A percentile compares a stretch with the other conserved stretches of the same genome.
Conservation (phyloP, 2,888 invertebrate genomes). For the Dermolepida albohirtum region DNA sequence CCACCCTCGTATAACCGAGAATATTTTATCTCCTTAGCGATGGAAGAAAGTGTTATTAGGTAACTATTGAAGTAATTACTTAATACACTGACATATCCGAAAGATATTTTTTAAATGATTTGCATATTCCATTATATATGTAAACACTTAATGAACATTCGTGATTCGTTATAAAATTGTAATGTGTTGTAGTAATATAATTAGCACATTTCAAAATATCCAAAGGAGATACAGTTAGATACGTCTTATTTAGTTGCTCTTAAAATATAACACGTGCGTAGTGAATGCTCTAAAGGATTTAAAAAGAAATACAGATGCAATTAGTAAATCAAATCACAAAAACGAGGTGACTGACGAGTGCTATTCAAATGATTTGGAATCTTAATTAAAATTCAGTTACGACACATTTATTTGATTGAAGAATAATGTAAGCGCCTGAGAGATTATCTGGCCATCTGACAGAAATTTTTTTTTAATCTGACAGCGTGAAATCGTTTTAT, state of each 20-base stretch:
- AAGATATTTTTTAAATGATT: too few relatives aligned
- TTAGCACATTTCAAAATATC: slow-evolving; percentile 13
- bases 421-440: slow-evolving; percentile 22
- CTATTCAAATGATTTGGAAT: slow-evolving; percentile 19
- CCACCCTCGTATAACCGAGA: not conserved
- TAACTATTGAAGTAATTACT: too few relatives aligned
- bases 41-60: too few relatives aligned
- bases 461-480: slow-evolving; percentile 11
- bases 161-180: not conserved
- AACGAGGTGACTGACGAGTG: slow-evolving; percentile 3
- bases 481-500: slow-evolving; percentile 5
- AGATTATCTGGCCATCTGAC: slow-evolving; percentile 10
- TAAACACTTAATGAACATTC: too few relatives aligned
- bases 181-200: slow-evolving; percentile 12
- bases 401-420: slow-evolving; percentile 28
- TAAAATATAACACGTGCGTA: not conserved
- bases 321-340: not conserved
- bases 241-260: slow-evolving; percentile 12
- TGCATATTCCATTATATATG: too few relatives aligned
- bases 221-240: slow-evolving; percentile 13
- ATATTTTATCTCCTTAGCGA: not conserved
- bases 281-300: too few relatives aligned
- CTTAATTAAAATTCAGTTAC: slow-evolving; percentile 35
- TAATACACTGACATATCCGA: too few relatives aligned
- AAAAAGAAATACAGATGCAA: too few relatives aligned